These are phyloP conservation scores for Takifugu bimaculatus DNA, from an alignment of 2,113 vertebrate genomes.

Conservation along the genomic window DNA sequence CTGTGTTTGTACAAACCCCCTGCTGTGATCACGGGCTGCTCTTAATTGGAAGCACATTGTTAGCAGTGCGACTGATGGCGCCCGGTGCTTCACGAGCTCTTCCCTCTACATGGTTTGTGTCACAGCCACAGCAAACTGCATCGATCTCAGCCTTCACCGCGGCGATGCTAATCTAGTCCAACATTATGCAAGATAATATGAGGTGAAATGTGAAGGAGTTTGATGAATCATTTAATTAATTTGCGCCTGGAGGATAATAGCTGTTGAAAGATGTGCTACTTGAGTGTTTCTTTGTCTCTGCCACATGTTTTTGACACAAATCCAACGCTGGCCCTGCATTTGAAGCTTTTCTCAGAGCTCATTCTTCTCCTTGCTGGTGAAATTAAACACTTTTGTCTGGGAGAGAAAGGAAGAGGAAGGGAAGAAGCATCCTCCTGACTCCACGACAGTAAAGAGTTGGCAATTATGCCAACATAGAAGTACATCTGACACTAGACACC, in stretches of 20 bases:
- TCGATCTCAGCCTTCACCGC: constrained; percentile 5
- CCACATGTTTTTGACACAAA: neutral
- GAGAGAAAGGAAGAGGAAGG: too few species aligned
- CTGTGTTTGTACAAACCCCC: constrained; percentile 64
- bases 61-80: constrained; percentile 66
- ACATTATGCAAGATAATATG: constrained; percentile 1
- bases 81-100: constrained; percentile 61
- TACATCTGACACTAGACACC: too few species aligned
- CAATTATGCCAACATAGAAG: too few species aligned
- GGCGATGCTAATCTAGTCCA: constrained; percentile 4
- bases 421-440: too few species aligned
- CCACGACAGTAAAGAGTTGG: too few species aligned
- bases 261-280: neutral
- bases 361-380: neutral
- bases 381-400: neutral
- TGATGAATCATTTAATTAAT: constrained; percentile 6
- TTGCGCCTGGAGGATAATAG: constrained; percentile 1
- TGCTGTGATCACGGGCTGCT: constrained; percentile 69
- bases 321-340: neutral
- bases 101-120: constrained; percentile 21
- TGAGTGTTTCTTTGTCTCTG: neutral
- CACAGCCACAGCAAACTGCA: constrained; percentile 48
- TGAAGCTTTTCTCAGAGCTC: neutral
- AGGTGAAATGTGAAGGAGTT: constrained; percentile 12
- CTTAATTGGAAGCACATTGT: constrained; percentile 76